A percentile compares a stretch with the other conserved stretches of the same genome.
phyloP scores from a whole-genome alignment of 2,888 invertebrate genomes.

The Sarcophaga carnaria region DNA sequence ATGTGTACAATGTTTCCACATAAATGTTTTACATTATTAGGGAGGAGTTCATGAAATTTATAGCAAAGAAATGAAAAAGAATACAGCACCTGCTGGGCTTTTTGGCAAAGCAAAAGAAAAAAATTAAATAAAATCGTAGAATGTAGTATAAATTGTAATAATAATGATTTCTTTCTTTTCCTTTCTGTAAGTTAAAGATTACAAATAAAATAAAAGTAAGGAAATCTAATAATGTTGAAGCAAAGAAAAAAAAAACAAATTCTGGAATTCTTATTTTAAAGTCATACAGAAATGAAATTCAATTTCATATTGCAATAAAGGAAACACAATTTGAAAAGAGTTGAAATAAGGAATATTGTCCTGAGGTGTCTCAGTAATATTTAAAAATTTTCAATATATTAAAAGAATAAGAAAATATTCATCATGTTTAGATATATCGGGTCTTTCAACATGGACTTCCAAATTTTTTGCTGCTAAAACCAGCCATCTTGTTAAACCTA shows the following conservation, averaged over 20 bases:
- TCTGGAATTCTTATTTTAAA: neutral
- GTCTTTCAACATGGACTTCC: too few relatives aligned
- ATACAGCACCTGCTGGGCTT: slow-evolving; percentile 58
- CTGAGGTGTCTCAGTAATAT: too few relatives aligned
- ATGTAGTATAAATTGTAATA: slow-evolving; percentile 17
- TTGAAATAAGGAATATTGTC: too few relatives aligned
- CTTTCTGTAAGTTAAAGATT: neutral
- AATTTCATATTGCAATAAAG: neutral
- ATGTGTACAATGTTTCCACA: slow-evolving; percentile 43
- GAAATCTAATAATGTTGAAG: neutral
- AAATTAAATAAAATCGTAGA: neutral
- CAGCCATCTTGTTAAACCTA: too few relatives aligned
- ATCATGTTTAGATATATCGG: too few relatives aligned
- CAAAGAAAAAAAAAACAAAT: neutral
- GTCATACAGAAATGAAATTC: neutral
- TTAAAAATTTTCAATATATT: too few relatives aligned
- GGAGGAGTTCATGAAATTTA: slow-evolving; percentile 48
- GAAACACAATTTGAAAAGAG: too few relatives aligned
- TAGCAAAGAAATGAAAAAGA: neutral
- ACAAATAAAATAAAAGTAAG: neutral
- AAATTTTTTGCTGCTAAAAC: too few relatives aligned
- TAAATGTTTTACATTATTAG: slow-evolving; percentile 58
- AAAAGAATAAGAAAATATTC: too few relatives aligned
- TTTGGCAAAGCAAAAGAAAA: slow-evolving; percentile 37
- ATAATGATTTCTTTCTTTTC: slow-evolving; percentile 1